A percentile compares a stretch with the other conserved stretches of the same genome.
Evolutionary conservation across 1,140 invertebrate genomes (phyloP).

Genomic region (Cataglyphis hispanica): DNA sequence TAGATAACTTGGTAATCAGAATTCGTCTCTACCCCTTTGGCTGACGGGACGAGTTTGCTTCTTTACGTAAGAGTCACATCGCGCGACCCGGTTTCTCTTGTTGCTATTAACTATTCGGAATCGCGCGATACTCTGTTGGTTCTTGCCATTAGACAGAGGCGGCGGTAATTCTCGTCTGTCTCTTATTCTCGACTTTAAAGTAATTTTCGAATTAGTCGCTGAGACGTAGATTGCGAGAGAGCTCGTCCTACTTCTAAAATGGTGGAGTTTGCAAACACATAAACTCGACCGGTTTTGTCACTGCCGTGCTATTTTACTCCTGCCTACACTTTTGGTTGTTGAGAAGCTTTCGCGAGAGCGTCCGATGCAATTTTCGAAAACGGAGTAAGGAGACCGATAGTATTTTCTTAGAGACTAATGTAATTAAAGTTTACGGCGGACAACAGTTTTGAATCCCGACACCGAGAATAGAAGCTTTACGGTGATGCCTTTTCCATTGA

Average conservation of each 20-base stretch:
- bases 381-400: background rate
- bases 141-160: slow-evolving; percentile 53
- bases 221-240: slow-evolving; percentile 53
- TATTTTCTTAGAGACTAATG: slow-evolving; percentile 35
- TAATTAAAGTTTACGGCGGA: slow-evolving; percentile 39
- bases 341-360: slow-evolving; percentile 20
- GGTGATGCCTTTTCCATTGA: background rate
- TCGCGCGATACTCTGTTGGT: slow-evolving; percentile 46
- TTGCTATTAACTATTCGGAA: slow-evolving; percentile 1
- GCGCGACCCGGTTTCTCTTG: slow-evolving; percentile 34
- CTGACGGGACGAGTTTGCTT: slow-evolving; percentile 21
- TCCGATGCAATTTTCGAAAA: slow-evolving; percentile 32
- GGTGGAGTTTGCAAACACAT: slow-evolving; percentile 60
- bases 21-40: background rate
- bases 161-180: slow-evolving; percentile 27
- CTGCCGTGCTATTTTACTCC: background rate
- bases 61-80: slow-evolving; percentile 27
- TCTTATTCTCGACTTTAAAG: slow-evolving; percentile 53
- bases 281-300: slow-evolving; percentile 58
- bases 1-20: background rate
- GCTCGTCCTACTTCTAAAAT: slow-evolving; percentile 32
- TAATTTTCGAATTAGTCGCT: slow-evolving; percentile 62
- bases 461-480: background rate
- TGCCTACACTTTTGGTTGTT: slow-evolving; percentile 43
- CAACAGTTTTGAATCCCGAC: background rate